Percentiles rank a stretch among this genome's conserved stretches.
Conservation (phyloP, 1,140 invertebrate species). For the Microplitis demolitor region DNA sequence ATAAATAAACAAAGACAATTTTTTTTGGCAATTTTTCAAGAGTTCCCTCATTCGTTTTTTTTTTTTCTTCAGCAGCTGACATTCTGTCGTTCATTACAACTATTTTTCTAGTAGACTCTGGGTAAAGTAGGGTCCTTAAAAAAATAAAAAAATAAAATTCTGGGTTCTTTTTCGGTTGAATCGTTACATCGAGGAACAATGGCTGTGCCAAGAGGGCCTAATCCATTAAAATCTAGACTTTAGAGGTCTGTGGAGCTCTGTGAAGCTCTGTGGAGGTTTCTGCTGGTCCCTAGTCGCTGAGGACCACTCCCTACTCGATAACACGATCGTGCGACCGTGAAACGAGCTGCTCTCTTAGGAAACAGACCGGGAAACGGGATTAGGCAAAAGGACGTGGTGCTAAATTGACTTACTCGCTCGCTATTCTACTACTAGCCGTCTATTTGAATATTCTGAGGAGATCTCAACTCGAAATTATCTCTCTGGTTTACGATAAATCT, state of each 20-base stretch:
- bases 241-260: neutral
- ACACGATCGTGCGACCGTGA: constrained; percentile 44
- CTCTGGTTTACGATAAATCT: constrained; percentile 13
- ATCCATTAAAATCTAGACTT: too few species aligned
- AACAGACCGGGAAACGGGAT: constrained; percentile 36
- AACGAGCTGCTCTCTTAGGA: constrained; percentile 42
- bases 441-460: constrained; percentile 12
- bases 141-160: neutral
- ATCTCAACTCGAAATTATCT: constrained; percentile 7
- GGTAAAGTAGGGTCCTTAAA: neutral
- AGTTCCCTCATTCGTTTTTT: too few species aligned
- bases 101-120: neutral
- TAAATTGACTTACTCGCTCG: constrained; percentile 46
- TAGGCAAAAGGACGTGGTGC: constrained; percentile 32
- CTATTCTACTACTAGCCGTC: neutral
- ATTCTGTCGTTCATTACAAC: too few species aligned
- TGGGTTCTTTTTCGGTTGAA: neutral
- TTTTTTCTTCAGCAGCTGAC: too few species aligned
- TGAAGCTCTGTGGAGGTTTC: constrained; percentile 2
- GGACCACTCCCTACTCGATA: constrained; percentile 36
- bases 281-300: constrained; percentile 9
- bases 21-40: too few species aligned
- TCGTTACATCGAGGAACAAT: too few species aligned
- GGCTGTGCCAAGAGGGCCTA: too few species aligned
- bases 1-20: too few species aligned